phyloP scores from a whole-genome alignment of 2,113 vertebrate genomes.

The Carassius carassius region DNA sequence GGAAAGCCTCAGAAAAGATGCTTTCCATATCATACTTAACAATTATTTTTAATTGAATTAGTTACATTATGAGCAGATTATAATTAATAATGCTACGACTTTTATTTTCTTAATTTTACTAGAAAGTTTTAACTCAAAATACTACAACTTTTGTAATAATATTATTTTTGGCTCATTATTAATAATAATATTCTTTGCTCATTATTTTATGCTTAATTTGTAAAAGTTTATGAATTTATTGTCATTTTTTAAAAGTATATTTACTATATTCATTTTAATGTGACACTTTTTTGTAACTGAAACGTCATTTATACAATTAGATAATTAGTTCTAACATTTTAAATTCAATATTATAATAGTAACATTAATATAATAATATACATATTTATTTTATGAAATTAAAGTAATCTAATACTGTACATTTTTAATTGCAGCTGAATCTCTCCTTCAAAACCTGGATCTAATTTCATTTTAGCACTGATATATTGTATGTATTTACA shows the following conservation, averaged over 20 bases:
- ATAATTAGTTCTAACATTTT: background rate
- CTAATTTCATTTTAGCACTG: background rate
- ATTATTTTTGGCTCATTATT: background rate
- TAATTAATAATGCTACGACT: background rate
- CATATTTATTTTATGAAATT: background rate
- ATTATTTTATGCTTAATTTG: background rate
- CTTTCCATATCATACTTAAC: background rate
- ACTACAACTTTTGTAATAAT: no score
- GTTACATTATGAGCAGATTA: background rate
- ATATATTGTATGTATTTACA: background rate
- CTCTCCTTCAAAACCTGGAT: background rate
- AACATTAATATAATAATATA: background rate
- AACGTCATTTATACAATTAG: background rate
- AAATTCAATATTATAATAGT: background rate
- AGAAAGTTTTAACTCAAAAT: background rate
- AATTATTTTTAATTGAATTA: background rate
- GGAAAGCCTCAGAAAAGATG: background rate
- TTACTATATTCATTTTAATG: background rate
- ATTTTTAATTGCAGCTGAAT: background rate
- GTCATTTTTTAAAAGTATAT: background rate
- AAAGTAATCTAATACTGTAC: background rate
- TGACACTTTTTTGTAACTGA: background rate
- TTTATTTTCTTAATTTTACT: background rate
- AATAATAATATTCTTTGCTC: background rate
- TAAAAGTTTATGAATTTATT: background rate